Evolutionary conservation across 2,888 invertebrate species (phyloP), one percentile per base, ranked within the genome.

Genomic region (Apodemia duryi): DNA sequence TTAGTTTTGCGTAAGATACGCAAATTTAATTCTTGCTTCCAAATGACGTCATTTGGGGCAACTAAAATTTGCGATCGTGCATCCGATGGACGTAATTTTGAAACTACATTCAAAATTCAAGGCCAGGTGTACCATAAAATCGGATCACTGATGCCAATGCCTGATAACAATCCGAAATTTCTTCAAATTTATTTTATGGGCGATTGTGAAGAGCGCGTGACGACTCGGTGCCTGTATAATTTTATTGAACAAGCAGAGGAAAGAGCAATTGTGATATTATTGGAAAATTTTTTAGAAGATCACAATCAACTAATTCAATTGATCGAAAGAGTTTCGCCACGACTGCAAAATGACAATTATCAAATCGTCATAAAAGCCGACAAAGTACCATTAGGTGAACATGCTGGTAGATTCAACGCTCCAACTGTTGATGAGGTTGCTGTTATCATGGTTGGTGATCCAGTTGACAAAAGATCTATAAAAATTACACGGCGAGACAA

Each of bases 141-240:
- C 13, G 73, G 74, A 3, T 74, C 75, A 71, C 66, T 76, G 66
- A 67, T 74, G 67, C 74, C 77, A 71, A 70, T 74, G 71, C 72
- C 71, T 70, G 70, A 75, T 71, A 61, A 70, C 49, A 57, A 72
- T 68, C 69, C 70, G 63, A 76, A 76, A 73, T 77, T 77, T 71
- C 66, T 77, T 66, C 73, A 75, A 74, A 77, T 76, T 68, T 76
- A 74, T 71, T 77, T 77, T 72, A 74, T 75, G 71, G 72, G 72
- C 69, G 51, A 66, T 71, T 65, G 65, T 65, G 67, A 68, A 57
- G 63, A 69, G 7, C 65, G 65, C 11, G 63, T 60, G 61, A 62
- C 65, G 13, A 69, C 65, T 65, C 62, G 70, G 51, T 68, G 70
- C 67, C 67, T 51, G 62, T 68, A 73, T 70, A 72, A 70, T 71